Evolutionary conservation across 1,140 invertebrate genomes (phyloP), one percentile per base, ranked within the genome.

Genomic region (Mercenaria mercenaria): DNA sequence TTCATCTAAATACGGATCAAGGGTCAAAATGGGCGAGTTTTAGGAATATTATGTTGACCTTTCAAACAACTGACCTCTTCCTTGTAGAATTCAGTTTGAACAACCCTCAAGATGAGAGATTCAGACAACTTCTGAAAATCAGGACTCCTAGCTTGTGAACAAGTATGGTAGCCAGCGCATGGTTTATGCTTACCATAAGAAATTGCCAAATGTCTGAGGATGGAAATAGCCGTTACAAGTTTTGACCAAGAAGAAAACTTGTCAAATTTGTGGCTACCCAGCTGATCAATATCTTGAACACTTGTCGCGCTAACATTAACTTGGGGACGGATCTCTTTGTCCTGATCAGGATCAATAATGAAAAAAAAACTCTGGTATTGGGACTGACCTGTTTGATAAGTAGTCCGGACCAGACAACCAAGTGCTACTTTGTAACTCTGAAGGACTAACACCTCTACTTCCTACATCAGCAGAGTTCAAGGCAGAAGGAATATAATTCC

Each of bases 81-180:
- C 18, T 84, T 29, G 29, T 43, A 84, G 2, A 50, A 43, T 37
- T 32, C 23, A 11, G 39, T 26, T n/a, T 47, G 76, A 18, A 47
- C 76, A 29, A 26, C 26, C 20, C 39, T 50, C n/a, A 79, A 4
- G 11, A 79, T 50, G 3, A 47, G 18, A 47, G 43, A 79, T 80
- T 37, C 29, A n/a, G 18, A 50, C 47, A 29, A 50, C 56, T 18
- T 47, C 43, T 47, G 8, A 47, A 47, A 47, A 8, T 47, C 43
- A 18, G 8, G 43, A 47, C 43, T 47, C 43, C 8, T 34, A 64
- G 41, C 26, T 39, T 6, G 4, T 11, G 18, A 43, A 13, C 77
- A 11, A 29, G 26, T 29, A 29, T 34, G 77, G 69, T 37, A 92
- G 74, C 77, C 13, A 34, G 89, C 90, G 29, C 81, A 64, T 0